Evolutionary conservation across 2,888 invertebrate genomes (phyloP).

Genomic region (Ophion ellenae): DNA sequence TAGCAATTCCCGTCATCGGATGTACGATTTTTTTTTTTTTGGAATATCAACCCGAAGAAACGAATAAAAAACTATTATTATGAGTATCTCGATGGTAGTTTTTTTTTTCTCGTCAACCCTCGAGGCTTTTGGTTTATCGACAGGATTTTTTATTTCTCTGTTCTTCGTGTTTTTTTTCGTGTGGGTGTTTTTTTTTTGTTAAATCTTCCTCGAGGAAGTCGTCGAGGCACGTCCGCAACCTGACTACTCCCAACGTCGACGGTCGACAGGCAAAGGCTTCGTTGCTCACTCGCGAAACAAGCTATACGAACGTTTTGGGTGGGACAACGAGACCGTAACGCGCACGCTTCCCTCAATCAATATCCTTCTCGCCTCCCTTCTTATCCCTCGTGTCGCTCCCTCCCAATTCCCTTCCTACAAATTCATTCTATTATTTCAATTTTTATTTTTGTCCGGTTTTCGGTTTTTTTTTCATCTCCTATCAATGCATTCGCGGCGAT

Average conservation of each 20-base stretch:
- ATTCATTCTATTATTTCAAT: conserved; percentile 37
- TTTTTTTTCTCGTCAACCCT: neutral
- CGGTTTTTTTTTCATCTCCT: conserved; percentile 14
- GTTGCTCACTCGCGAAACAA: conserved; percentile 46
- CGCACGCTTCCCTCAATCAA: conserved; percentile 76
- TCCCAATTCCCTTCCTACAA: conserved; percentile 55
- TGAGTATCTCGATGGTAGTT: neutral
- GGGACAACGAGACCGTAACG: conserved; percentile 67
- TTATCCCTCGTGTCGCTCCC: conserved; percentile 56
- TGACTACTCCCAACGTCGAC: conserved; percentile 68
- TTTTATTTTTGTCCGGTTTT: conserved; percentile 38
- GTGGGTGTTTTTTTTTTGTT: conserved; percentile 67
- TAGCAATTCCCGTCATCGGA: conserved; percentile 57
- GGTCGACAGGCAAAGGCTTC: conserved; percentile 56
- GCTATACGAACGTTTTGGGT: conserved; percentile 59
- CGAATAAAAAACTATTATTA: neutral
- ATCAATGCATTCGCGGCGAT: neutral
- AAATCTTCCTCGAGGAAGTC: conserved; percentile 80
- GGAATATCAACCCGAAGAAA: neutral
- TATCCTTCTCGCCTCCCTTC: conserved; percentile 73
- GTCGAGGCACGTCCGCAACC: conserved; percentile 84
- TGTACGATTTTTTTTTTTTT: conserved; percentile 3
- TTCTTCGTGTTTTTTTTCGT: conserved; percentile 78
- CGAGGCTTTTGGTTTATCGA: neutral
- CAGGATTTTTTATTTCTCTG: neutral